Conservation (phyloP, 2,888 invertebrate genomes). For the Melieria crassipennis region DNA sequence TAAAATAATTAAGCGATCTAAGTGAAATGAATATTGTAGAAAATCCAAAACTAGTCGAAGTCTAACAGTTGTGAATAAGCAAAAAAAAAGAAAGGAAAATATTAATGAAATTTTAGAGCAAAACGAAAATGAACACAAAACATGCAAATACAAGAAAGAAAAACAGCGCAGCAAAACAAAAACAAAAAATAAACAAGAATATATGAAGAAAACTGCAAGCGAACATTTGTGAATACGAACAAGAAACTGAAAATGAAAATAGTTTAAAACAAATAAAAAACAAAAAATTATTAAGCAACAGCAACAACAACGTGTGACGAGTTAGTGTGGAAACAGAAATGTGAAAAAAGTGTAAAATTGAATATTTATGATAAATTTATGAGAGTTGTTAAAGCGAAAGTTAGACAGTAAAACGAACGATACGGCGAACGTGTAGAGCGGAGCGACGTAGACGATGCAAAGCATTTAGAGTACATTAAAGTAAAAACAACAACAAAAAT, state of each 20-base stretch:
- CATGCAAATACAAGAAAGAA: too few relatives aligned
- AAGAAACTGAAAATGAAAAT: constrained; percentile 31
- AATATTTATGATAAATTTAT: constrained; percentile 15
- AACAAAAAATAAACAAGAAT: constrained; percentile 19
- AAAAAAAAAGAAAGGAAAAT: too few relatives aligned
- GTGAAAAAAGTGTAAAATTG: background rate
- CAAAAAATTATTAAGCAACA: background rate
- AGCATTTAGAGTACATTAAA: constrained; percentile 45
- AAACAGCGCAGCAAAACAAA: too few relatives aligned
- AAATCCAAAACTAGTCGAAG: too few relatives aligned
- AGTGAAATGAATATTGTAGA: too few relatives aligned
- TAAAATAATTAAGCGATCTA: too few relatives aligned
- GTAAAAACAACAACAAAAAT: too few relatives aligned
- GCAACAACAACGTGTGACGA: background rate
- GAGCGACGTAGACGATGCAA: constrained; percentile 42
- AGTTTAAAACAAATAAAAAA: constrained; percentile 16
- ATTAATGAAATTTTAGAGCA: too few relatives aligned
- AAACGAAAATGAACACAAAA: too few relatives aligned
- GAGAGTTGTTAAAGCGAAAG: constrained; percentile 32
- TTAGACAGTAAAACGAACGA: background rate
- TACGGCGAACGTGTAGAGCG: background rate
- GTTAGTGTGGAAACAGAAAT: too few relatives aligned
- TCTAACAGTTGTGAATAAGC: too few relatives aligned
- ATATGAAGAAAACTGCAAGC: constrained; percentile 27
- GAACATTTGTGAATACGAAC: constrained; percentile 28